phyloP scores from a whole-genome alignment of 2,888 invertebrate genomes.

The Tipula confusa region DNA sequence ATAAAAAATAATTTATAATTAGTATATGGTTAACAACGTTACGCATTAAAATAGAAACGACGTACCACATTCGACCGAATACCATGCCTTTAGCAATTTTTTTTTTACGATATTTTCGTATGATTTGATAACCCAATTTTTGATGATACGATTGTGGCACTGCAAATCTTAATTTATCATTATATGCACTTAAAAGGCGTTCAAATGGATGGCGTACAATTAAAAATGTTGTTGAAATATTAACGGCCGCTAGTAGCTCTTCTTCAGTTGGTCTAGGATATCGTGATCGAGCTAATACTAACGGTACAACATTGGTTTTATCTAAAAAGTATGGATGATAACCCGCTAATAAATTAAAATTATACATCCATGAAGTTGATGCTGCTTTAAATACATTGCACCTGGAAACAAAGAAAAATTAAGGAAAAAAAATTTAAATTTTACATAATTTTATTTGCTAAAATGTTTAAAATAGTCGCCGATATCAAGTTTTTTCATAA shows the following conservation, averaged over 20 bases:
- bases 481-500: no score
- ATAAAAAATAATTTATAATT: neutral
- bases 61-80: neutral
- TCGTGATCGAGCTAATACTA: conserved; percentile 71
- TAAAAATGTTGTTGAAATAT: conserved; percentile 72
- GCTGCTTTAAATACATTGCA: conserved; percentile 79
- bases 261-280: conserved; percentile 72
- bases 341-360: conserved; percentile 81
- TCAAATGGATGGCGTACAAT: conserved; percentile 80
- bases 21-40: neutral
- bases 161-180: conserved; percentile 79
- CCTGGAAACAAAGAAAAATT: conserved; percentile 42
- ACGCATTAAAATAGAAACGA: neutral
- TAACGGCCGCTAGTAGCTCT: conserved; percentile 67
- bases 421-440: neutral
- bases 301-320: conserved; percentile 71
- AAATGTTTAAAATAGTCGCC: no score
- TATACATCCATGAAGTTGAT: conserved; percentile 91
- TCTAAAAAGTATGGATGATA: conserved; percentile 72
- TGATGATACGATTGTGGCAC: conserved; percentile 78
- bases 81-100: conserved; percentile 41
- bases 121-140: conserved; percentile 72
- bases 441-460: neutral
- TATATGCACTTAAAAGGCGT: conserved; percentile 73
- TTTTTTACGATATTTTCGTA: conserved; percentile 62